Conservation (phyloP, 2,797 vertebrate genomes). For the Syndactyla subalaris region DNA sequence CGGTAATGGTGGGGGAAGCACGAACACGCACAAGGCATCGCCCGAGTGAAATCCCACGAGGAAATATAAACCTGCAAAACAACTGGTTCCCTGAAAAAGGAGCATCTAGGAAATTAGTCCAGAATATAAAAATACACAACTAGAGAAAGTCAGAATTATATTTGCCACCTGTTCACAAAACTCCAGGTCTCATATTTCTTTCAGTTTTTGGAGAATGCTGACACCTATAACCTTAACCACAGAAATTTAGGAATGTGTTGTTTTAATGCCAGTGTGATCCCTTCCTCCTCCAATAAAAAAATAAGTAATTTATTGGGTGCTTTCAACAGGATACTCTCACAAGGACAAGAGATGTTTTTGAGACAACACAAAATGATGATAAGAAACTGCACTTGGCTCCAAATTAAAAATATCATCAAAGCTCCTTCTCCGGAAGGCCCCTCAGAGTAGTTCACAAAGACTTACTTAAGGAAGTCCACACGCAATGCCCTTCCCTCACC, state of each 20-base stretch:
- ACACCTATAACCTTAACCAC: not conserved
- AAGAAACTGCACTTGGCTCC: not conserved
- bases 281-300: not conserved
- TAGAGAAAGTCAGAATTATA: not conserved
- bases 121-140: conserved; percentile 13
- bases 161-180: not conserved
- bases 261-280: not conserved
- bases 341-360: not conserved
- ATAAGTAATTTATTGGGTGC: not conserved
- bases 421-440: not conserved
- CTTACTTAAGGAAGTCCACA: not conserved
- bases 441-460: not conserved
- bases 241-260: not conserved
- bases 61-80: conserved; percentile 56
- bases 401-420: not conserved
- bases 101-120: conserved; percentile 3
- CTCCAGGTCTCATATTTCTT: not conserved
- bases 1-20: not conserved
- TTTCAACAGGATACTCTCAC: not conserved
- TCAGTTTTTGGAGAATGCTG: not conserved
- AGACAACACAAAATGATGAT: not conserved
- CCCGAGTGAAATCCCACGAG: conserved; percentile 2
- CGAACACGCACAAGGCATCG: not conserved
- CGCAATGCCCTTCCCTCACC: rapidly evolving
- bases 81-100: conserved; percentile 38